A percentile compares a stretch with the other conserved stretches of the same genome.
Conservation (phyloP, 2,888 invertebrate genomes). For the Nemapogon koenigi region DNA sequence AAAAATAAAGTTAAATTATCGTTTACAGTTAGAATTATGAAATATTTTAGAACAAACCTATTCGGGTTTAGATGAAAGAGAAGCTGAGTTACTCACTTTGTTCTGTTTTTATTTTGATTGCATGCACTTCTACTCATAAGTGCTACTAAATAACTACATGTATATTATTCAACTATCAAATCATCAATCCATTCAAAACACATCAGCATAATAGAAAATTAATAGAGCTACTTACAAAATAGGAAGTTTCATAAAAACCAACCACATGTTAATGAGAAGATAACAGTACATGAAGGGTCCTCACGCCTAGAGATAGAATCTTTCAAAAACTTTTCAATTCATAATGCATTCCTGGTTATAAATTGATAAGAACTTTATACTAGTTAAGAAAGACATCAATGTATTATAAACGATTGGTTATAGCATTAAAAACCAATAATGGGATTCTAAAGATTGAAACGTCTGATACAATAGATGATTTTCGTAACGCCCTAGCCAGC, state of each 20-base stretch:
- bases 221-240: slow-evolving; percentile 7
- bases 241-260: slow-evolving; percentile 8
- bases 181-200: too few relatives aligned
- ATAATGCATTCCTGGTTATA: background rate
- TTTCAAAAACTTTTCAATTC: background rate
- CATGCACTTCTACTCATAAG: too few relatives aligned
- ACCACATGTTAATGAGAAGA: slow-evolving; percentile 26
- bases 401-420: background rate
- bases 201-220: background rate
- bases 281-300: slow-evolving; percentile 21
- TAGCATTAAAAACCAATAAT: background rate
- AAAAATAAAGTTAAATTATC: too few relatives aligned
- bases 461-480: slow-evolving; percentile 10
- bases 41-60: too few relatives aligned
- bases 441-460: slow-evolving; percentile 8
- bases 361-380: background rate
- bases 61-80: too few relatives aligned
- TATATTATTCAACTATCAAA: too few relatives aligned
- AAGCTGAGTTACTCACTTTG: too few relatives aligned
- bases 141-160: too few relatives aligned
- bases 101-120: too few relatives aligned
- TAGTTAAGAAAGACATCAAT: slow-evolving; percentile 3
- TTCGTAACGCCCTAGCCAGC: slow-evolving; percentile 3
- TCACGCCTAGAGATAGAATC: slow-evolving; percentile 24
- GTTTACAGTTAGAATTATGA: too few relatives aligned